Percentiles rank a stretch among this genome's conserved stretches.
Evolutionary conservation across 2,113 vertebrate genomes (phyloP).

Genomic region (Upupa epops): DNA sequence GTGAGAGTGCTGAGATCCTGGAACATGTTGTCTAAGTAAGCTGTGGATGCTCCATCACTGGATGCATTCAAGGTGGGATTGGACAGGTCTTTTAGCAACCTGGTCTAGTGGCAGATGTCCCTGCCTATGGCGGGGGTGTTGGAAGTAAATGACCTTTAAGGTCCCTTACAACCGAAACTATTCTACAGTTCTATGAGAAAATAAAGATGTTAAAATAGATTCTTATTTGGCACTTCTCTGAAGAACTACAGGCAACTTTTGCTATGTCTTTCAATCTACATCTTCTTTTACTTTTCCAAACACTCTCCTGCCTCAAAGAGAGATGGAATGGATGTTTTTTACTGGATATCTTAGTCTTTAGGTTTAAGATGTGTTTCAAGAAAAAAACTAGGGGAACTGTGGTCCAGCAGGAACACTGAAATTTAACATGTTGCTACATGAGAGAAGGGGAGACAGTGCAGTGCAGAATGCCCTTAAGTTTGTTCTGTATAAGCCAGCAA

Average conservation of each 20-base stretch:
- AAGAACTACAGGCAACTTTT: neutral
- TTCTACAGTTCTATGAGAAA: no score
- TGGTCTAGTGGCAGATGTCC: no score
- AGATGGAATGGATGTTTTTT: neutral
- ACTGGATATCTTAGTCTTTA: neutral
- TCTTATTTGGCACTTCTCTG: neutral
- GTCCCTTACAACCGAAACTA: no score
- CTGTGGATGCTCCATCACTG: no score
- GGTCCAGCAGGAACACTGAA: neutral
- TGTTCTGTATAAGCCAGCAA: neutral
- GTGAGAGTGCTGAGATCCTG: no score
- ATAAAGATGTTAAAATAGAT: neutral
- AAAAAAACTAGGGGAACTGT: neutral
- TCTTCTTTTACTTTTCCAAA: neutral
- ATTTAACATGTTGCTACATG: neutral
- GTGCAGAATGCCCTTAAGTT: neutral
- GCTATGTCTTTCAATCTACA: neutral
- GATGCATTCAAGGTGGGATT: no score
- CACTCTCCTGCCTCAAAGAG: neutral
- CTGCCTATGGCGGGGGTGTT: no score
- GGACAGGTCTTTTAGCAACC: no score
- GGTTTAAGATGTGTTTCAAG: neutral
- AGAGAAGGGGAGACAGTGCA: neutral
- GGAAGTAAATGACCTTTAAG: no score
- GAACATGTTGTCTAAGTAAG: no score